Evolutionary conservation across 37 sponge, comb jelly and placozoan genomes (phyloP).

Genomic region (Geodia barretti): DNA sequence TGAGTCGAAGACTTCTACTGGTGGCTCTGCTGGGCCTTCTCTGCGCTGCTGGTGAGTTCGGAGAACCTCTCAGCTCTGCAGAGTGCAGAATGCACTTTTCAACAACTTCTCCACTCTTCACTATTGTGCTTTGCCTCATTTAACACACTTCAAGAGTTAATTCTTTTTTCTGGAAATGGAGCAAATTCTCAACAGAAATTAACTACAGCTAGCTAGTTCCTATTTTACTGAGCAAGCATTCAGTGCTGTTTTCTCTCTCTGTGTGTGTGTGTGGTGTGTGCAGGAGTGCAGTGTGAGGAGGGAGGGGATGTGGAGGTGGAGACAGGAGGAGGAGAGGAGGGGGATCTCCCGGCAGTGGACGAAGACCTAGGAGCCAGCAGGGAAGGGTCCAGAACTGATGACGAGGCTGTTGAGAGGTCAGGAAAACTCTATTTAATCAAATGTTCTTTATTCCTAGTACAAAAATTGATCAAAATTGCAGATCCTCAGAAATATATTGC

Average conservation of each 20-base stretch:
- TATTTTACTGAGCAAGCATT: no score
- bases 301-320: no score
- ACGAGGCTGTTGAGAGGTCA: slow-evolving; percentile 91
- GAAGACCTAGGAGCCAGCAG: slow-evolving; percentile 91
- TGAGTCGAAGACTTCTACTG: slow-evolving; percentile 33
- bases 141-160: no score
- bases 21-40: slow-evolving; percentile 49
- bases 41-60: slow-evolving; percentile 25
- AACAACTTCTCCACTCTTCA: no score
- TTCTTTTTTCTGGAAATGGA: no score
- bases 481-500: slow-evolving; percentile 3
- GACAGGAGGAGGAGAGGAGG: no score
- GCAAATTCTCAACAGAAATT: no score
- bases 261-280: background rate
- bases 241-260: no score
- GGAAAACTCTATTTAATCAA: background rate
- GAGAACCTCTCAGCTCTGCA: background rate
- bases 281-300: slow-evolving; percentile 62
- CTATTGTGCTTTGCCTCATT: no score
- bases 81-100: no score
- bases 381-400: slow-evolving; percentile 92
- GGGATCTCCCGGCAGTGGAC: slow-evolving; percentile 67
- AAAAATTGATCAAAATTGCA: background rate
- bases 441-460: no score
- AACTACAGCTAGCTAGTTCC: no score